phyloP scores from a whole-genome alignment of 2,113 vertebrate species.

The Colistium nudipinnis region DNA sequence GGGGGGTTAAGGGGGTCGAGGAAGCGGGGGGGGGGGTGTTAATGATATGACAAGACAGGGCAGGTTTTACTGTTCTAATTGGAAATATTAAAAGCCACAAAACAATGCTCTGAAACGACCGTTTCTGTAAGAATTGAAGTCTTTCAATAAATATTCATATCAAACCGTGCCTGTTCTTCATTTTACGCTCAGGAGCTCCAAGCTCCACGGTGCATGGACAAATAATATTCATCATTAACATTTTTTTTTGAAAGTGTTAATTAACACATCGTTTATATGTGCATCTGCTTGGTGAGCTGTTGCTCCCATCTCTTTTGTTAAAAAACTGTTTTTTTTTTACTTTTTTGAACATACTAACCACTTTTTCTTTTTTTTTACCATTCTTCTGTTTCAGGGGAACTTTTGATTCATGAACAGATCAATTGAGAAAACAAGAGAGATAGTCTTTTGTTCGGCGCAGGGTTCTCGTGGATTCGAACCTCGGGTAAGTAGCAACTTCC shows the following conservation, averaged over 20 bases:
- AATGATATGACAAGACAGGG: slow-evolving; percentile 59
- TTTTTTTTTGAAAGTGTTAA: no score
- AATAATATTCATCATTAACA: neutral
- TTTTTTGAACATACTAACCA: neutral
- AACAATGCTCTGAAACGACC: slow-evolving; percentile 58
- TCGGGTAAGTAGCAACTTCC: no score
- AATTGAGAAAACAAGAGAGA: no score
- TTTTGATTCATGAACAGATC: no score
- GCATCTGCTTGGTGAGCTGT: neutral
- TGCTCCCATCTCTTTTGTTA: no score
- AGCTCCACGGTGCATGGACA: neutral
- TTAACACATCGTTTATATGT: neutral
- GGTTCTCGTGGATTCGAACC: no score
- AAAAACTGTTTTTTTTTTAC: neutral
- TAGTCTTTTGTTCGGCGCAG: no score
- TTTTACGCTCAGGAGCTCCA: neutral
- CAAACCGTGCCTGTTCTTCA: slow-evolving; percentile 19
- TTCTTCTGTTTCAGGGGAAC: neutral
- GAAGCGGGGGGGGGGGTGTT: no score
- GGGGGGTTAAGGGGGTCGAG: no score
- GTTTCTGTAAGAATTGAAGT: slow-evolving; percentile 71
- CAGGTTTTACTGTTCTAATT: slow-evolving; percentile 75
- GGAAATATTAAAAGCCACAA: slow-evolving; percentile 65
- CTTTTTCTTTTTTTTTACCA: neutral
- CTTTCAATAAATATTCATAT: slow-evolving; percentile 78